A percentile compares a stretch with the other conserved stretches of the same genome.
Evolutionary conservation across 2,113 vertebrate species (phyloP).

Genomic region (Australoheros scitulus): DNA sequence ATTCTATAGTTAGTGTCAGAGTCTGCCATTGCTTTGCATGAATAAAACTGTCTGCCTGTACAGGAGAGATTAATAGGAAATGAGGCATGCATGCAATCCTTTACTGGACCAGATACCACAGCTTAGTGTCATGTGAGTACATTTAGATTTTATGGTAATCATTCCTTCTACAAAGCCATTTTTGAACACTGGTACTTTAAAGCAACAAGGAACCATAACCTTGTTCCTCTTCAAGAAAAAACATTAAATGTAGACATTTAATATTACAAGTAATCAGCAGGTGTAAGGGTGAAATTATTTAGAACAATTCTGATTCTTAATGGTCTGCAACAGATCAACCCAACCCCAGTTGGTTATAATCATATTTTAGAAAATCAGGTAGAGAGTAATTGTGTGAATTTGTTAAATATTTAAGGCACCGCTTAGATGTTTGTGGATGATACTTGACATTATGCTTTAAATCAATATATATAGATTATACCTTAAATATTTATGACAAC

Average conservation of each 20-base stretch:
- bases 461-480: no score
- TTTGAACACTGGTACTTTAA: no score
- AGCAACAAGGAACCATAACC: no score
- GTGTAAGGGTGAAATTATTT: neutral
- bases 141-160: neutral
- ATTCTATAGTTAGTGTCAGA: neutral
- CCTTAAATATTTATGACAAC: no score
- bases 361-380: no score
- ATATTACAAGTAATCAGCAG: neutral
- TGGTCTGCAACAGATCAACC: neutral
- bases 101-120: neutral
- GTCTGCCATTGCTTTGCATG: neutral
- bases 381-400: neutral
- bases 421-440: no score
- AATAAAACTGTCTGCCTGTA: neutral
- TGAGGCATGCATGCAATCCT: neutral
- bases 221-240: no score
- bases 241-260: neutral
- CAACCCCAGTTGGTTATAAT: neutral
- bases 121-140: neutral
- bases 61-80: neutral
- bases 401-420: no score
- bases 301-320: neutral
- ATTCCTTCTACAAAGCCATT: no score
- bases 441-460: no score